Conservation (phyloP, 2,113 vertebrate genomes). For the Hoplias malabaricus region DNA sequence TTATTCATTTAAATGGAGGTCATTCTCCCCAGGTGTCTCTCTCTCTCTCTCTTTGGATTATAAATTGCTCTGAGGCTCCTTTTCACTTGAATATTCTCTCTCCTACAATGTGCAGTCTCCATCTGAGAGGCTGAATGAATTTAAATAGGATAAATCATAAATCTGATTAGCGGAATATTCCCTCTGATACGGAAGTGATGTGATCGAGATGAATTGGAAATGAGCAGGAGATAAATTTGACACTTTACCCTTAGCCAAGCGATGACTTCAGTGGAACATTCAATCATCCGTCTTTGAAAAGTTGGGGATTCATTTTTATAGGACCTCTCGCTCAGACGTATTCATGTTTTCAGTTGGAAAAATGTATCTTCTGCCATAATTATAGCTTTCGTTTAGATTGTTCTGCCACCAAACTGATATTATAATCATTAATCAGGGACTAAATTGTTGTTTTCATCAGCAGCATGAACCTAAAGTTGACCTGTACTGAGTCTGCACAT, state of each 20-base stretch:
- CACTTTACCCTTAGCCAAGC: conserved; percentile 43
- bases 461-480: no score
- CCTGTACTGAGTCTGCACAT: not conserved
- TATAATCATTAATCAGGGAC: not conserved
- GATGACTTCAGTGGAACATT: conserved; percentile 24
- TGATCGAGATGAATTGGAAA: conserved; percentile 50
- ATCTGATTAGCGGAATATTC: conserved; percentile 76
- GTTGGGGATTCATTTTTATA: conserved; percentile 62
- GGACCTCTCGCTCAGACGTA: conserved; percentile 56
- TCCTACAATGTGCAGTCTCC: conserved; percentile 37
- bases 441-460: not conserved
- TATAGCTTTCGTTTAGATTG: not conserved
- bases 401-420: not conserved
- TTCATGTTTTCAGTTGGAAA: conserved; percentile 60
- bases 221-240: conserved; percentile 68
- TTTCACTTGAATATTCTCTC: conserved; percentile 41
- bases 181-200: conserved; percentile 68
- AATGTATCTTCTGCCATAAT: not conserved
- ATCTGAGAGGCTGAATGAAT: conserved; percentile 71
- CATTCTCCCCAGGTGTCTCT: conserved; percentile 61
- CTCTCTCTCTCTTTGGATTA: conserved; percentile 35
- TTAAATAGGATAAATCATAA: conserved; percentile 78
- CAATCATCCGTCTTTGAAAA: conserved; percentile 47
- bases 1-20: conserved; percentile 74
- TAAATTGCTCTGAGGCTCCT: conserved; percentile 50